These are phyloP conservation scores for Schizothorax lantsangensis DNA, from an alignment of 2,797 vertebrate genomes.

Conservation along the genomic window DNA sequence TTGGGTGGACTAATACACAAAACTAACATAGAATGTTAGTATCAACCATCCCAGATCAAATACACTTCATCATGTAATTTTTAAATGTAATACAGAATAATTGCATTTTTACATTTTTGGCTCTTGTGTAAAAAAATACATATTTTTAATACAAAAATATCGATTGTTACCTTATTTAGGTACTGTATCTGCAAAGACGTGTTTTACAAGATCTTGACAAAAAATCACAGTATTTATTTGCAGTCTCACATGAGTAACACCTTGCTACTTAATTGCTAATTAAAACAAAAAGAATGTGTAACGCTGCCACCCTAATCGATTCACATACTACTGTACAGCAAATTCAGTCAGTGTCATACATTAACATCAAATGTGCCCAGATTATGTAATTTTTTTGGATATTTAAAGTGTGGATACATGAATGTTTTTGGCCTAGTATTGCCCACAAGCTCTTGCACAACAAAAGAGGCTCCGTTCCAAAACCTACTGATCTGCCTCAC, in stretches of 20 bases:
- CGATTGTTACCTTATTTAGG: neutral
- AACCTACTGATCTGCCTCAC: slow-evolving; percentile 16
- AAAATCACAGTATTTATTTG: neutral
- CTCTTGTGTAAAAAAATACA: neutral
- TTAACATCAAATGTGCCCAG: neutral
- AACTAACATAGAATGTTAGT: neutral
- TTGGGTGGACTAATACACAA: neutral
- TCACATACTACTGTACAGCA: neutral
- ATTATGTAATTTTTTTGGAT: slow-evolving; percentile 5
- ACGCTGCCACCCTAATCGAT: neutral
- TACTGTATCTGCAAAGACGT: neutral
- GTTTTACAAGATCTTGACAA: neutral
- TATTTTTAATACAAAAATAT: neutral
- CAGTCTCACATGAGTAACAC: neutral
- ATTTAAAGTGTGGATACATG: neutral
- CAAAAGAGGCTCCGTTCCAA: slow-evolving; percentile 33
- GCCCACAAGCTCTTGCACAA: slow-evolving; percentile 32
- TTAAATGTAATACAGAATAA: neutral
- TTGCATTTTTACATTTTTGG: neutral
- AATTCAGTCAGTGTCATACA: neutral
- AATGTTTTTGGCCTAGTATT: slow-evolving; percentile 21
- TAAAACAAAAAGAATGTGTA: neutral
- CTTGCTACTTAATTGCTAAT: neutral
- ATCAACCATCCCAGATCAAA: neutral
- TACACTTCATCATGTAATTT: neutral